Percentiles rank a stretch among this genome's conserved stretches.
These are phyloP conservation scores for Drosophila hamatofila DNA, from an alignment of 2,888 invertebrate species.

Conservation along the genomic window DNA sequence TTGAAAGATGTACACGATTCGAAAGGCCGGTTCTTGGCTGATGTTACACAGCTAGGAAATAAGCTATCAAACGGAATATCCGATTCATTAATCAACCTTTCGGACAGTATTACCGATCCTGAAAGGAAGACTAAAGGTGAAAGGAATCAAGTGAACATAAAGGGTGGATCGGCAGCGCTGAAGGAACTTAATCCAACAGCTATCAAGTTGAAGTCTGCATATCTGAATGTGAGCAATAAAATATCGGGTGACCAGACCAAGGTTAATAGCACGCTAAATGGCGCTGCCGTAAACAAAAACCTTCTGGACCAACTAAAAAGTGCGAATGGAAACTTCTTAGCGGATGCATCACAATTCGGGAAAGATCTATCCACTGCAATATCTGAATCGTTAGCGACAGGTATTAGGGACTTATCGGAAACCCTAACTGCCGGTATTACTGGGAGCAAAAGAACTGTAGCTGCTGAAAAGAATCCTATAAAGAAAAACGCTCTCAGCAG, in stretches of 20 bases:
- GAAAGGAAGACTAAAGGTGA: neutral
- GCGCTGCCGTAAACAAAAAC: neutral
- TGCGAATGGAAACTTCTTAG: neutral
- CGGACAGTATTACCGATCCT: neutral
- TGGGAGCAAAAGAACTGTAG: neutral
- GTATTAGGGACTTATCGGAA: neutral
- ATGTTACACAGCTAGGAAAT: neutral
- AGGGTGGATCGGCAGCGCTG: neutral
- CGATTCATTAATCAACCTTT: neutral
- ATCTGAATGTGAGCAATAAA: neutral
- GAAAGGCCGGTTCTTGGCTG: neutral
- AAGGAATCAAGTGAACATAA: neutral
- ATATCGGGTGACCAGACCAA: neutral
- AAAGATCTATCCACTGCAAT: conserved; percentile 6
- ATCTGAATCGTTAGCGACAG: neutral
- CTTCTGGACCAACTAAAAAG: neutral
- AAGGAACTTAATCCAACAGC: neutral
- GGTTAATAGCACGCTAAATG: neutral
- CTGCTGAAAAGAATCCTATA: neutral
- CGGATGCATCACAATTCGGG: neutral
- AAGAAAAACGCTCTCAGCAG: neutral
- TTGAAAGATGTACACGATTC: neutral
- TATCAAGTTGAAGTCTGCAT: neutral
- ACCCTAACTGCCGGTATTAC: neutral
- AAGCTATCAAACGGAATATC: neutral